Evolutionary conservation across 1,140 invertebrate species (phyloP), one percentile per base, ranked within the genome.

Genomic region (Matsumurasca onukii): DNA sequence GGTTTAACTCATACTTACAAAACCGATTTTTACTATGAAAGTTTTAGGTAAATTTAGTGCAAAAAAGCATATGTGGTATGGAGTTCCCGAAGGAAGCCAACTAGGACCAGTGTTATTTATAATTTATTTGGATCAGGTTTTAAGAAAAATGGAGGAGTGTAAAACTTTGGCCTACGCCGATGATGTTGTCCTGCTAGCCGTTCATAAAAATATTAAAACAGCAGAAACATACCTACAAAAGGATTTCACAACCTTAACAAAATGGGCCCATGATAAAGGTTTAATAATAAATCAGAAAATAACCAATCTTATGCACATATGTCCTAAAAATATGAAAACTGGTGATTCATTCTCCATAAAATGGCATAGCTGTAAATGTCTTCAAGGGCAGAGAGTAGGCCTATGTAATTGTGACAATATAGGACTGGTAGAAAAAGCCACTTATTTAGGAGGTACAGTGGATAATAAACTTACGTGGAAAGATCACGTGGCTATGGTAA

Each of bases 281-380:
- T 27, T 57, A 12, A 57, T 57, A 57, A 57, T 57, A 57, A 57
- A 57, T 57, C 25, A 57, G 22, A 57, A 27, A 20, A 57, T 12
- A 57, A 57, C 25, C 9, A 20, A 12, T 57, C 13, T 22, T 12
- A 29, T 78, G 67, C 1, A 69, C 48, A 29, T 72, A 79, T 77
- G 55, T 86, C 85, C 15, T 45, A 45, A n/a, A 45, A 45, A 45
- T 45, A 45, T n/a, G n/a, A n/a, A n/a, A n/a, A n/a, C n/a, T n/a
- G n/a, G n/a, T n/a, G n/a, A n/a, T n/a, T n/a, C n/a, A n/a, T n/a
- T n/a, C n/a, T n/a, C n/a, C n/a, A n/a, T n/a, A n/a, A n/a, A n/a
- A n/a, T n/a, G n/a, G n/a, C n/a, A n/a, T n/a, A n/a, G n/a, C n/a
- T n/a, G n/a, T n/a, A n/a, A n/a, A n/a, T n/a, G n/a, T n/a, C n/a